Evolutionary conservation across 2,888 invertebrate genomes (phyloP).

Genomic region (Erebia aethiops): DNA sequence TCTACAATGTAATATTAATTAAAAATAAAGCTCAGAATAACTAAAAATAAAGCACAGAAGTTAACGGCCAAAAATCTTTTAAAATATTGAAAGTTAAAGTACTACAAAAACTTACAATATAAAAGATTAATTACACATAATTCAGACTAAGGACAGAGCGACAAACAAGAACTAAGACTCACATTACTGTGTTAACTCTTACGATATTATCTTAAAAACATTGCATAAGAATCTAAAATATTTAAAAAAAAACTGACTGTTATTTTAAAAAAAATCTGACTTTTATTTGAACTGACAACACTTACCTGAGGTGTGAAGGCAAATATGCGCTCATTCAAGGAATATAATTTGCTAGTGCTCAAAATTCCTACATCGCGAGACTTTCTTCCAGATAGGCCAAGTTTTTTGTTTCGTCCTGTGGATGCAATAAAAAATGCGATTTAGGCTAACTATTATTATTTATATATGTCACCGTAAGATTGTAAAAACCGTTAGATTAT

Average conservation of each 20-base stretch:
- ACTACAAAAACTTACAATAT: no score
- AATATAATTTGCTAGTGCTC: constrained; percentile 98
- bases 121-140: no score
- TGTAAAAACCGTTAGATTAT: no score
- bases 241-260: not conserved
- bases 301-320: constrained; percentile 99
- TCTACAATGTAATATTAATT: not conserved
- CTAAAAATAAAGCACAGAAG: no score
- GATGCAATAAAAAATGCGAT: constrained; percentile 21
- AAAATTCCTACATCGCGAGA: constrained; percentile 98
- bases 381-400: constrained; percentile 96
- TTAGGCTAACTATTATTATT: not conserved
- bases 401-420: constrained; percentile 95
- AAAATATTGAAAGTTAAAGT: no score
- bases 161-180: no score
- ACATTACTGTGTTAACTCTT: no score
- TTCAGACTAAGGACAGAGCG: no score
- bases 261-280: not conserved
- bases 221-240: no score
- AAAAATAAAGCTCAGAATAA: not conserved
- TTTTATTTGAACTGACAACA: not conserved
- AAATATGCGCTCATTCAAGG: constrained; percentile 96
- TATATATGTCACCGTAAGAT: no score
- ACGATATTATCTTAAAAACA: no score
- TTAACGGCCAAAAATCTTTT: no score